A percentile compares a stretch with the other conserved stretches of the same genome.
These are phyloP conservation scores for Siderastrea siderea DNA, from an alignment of 92 coral and sea anemone species.

Conservation along the genomic window DNA sequence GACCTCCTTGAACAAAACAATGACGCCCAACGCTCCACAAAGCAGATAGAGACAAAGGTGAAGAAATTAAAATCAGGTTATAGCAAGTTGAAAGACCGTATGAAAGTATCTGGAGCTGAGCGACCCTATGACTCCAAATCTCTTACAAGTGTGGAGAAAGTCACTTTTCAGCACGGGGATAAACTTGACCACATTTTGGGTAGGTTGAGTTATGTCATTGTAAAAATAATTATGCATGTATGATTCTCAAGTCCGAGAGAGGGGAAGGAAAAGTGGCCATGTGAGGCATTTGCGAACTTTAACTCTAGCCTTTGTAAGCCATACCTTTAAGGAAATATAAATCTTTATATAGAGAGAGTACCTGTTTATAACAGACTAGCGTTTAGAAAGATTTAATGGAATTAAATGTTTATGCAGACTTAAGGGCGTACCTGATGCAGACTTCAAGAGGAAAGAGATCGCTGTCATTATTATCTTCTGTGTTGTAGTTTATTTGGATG, in stretches of 20 bases:
- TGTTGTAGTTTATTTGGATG: neutral
- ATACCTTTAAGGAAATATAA: neutral
- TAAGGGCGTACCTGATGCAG: neutral
- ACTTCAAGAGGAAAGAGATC: neutral
- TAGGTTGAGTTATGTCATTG: slow-evolving; percentile 13
- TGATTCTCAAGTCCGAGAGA: neutral
- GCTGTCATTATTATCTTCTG: neutral
- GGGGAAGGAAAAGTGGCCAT: neutral
- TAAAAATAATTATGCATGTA: neutral
- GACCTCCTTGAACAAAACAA: slow-evolving; percentile 2
- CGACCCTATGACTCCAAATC: slow-evolving; percentile 30
- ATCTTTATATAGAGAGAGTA: neutral
- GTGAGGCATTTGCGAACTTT: neutral
- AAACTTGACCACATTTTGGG: slow-evolving; percentile 33
- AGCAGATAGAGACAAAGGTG: slow-evolving; percentile 27
- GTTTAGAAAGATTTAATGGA: neutral
- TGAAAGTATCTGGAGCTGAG: slow-evolving; percentile 28
- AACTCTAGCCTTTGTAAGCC: neutral
- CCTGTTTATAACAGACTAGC: neutral
- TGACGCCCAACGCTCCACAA: neutral
- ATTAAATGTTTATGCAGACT: neutral
- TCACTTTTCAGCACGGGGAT: slow-evolving; percentile 45
- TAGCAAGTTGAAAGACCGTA: slow-evolving; percentile 2
- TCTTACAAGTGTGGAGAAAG: slow-evolving; percentile 39
- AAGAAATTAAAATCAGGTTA: too few species aligned